A percentile compares a stretch with the other conserved stretches of the same genome.
Conservation (phyloP, 2,888 invertebrate genomes). For the Willowsia nigromaculata region DNA sequence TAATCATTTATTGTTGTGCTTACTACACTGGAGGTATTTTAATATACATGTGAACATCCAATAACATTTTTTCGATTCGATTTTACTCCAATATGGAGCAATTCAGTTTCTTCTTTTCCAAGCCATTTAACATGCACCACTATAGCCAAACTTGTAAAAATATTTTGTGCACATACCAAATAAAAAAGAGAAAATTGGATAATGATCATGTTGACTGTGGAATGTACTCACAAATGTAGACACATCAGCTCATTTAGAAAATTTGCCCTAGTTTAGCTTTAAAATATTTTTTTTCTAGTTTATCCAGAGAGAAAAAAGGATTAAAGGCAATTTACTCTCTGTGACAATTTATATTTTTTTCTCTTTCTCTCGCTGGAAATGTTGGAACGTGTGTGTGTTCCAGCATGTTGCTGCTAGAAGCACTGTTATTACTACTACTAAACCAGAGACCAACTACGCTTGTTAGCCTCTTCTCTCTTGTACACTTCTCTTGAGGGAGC, state of each 20-base stretch:
- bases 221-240: neutral
- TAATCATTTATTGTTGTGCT: neutral
- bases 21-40: too few species aligned
- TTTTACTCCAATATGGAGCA: too few species aligned
- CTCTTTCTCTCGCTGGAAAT: neutral
- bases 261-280: neutral
- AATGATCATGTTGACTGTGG: constrained; percentile 29
- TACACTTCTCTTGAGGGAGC: neutral
- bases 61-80: too few species aligned
- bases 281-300: neutral
- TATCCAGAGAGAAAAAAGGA: neutral
- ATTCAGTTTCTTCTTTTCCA: neutral
- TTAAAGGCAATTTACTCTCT: constrained; percentile 11
- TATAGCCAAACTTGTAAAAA: neutral
- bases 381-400: neutral
- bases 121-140: neutral
- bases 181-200: neutral
- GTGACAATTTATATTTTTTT: constrained; percentile 2
- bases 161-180: neutral
- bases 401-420: neutral
- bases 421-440: neutral
- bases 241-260: neutral
- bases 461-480: neutral
- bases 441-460: too few species aligned
- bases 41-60: too few species aligned